phyloP scores from a whole-genome alignment of 2,113 vertebrate genomes.

The Todiramphus chloris region DNA sequence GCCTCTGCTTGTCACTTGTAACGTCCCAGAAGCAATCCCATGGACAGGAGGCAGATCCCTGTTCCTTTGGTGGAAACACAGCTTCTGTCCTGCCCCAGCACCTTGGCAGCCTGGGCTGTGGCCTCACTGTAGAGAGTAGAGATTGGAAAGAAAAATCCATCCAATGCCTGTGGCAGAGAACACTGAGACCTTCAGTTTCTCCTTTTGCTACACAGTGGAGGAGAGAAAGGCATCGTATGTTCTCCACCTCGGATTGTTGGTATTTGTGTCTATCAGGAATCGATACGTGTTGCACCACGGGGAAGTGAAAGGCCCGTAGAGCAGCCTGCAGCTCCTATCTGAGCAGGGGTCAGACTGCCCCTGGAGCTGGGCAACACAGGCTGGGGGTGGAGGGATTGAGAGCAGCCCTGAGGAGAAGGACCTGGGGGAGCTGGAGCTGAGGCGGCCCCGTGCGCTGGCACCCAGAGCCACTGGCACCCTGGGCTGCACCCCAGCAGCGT shows the following conservation, averaged over 20 bases:
- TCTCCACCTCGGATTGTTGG: not conserved
- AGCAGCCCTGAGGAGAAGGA: not conserved
- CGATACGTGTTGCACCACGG: accelerated
- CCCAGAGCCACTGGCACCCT: too few species aligned
- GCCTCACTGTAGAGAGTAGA: not conserved
- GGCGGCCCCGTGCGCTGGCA: too few species aligned
- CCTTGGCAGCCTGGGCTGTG: not conserved
- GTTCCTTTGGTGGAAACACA: not conserved
- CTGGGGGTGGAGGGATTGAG: not conserved
- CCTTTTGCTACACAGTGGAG: not conserved
- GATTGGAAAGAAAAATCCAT: not conserved
- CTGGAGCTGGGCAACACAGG: not conserved
- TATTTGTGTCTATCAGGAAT: not conserved
- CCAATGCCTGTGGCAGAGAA: not conserved
- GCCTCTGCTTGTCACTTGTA: not conserved
- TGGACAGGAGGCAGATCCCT: not conserved
- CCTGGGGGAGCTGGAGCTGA: not conserved
- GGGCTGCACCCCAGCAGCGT: too few species aligned
- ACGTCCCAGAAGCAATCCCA: not conserved
- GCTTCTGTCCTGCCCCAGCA: not conserved
- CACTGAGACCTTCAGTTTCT: not conserved
- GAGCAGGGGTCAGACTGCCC: not conserved
- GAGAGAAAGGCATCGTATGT: accelerated
- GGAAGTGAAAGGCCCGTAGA: not conserved
- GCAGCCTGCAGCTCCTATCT: not conserved